Percentiles rank a stretch among this genome's conserved stretches.
Conservation (phyloP, 2,113 vertebrate genomes). For the Martes martes region DNA sequence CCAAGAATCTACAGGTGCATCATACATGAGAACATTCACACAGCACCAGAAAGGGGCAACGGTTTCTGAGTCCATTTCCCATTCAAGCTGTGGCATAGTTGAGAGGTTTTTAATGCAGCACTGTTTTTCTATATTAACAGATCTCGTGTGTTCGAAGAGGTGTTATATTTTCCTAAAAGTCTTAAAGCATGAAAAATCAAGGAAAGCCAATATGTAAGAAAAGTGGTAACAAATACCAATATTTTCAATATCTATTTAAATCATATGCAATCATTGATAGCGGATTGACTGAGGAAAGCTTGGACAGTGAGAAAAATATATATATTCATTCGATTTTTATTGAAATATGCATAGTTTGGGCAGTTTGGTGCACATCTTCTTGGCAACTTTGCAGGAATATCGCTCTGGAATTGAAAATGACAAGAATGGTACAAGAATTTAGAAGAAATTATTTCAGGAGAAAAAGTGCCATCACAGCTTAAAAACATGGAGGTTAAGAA, state of each 20-base stretch:
- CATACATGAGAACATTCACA: background rate
- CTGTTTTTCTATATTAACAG: background rate
- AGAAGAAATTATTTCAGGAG: background rate
- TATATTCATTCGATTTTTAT: background rate
- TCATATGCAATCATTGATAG: background rate
- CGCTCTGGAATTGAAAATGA: background rate
- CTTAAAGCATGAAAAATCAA: background rate
- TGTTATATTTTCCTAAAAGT: background rate
- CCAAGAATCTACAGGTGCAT: background rate
- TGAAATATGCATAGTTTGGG: background rate
- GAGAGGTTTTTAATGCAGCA: background rate
- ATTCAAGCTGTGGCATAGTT: accelerated
- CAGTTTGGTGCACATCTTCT: background rate
- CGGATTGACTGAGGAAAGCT: background rate
- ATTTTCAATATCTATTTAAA: background rate
- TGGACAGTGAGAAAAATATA: background rate
- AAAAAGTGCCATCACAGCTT: background rate
- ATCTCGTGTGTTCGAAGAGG: background rate
- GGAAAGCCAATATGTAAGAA: background rate
- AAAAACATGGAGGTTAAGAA: background rate
- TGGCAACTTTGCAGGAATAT: background rate
- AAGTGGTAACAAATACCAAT: background rate
- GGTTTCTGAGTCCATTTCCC: background rate
- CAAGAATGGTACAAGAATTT: background rate
- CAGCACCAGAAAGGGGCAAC: background rate